Evolutionary conservation across 2,113 vertebrate genomes (phyloP), one percentile per base, ranked within the genome.

Genomic region (Lycaon pictus): DNA sequence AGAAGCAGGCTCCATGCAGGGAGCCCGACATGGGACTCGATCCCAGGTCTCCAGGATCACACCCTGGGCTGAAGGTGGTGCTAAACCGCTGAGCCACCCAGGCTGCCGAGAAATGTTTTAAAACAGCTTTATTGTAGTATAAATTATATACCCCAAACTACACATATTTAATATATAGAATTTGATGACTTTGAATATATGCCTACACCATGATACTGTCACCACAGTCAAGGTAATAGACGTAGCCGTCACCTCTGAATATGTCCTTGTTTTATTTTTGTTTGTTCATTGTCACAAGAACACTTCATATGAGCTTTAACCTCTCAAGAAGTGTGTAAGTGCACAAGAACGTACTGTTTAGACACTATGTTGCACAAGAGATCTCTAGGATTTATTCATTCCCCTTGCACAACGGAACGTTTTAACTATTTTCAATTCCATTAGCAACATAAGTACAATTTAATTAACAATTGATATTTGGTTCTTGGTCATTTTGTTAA

Each of bases 201-300:
- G 43, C 51, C 0, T 1, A 7, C 7, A 0, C 9, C 67, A 7
- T 20, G 22, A 9, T 1, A 2, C n/a, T 11, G 22, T 56, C 58
- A 19, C 37, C 5, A 20, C 27, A 2, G 43, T 32, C 60, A 8
- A 51, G 10, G 37, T 32, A 2, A 32, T 12, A 32, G 60, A 65
- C 23, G 1, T 29, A 17, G 17, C 13, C 35, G 0, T 83, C 58
- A 2, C 37, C 82, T 63, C 23, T 12, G 0, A 12, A 20, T 11
- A 27, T 84, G 11, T 29, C 25, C 37, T 81, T 12, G 27, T 69
- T 67, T 53, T 4, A 32, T 7, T 55, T 71, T 43, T 71, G 51
- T 48, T 63, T 48, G 25, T 48, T 13, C 17, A 7, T 4, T 58
- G 27, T 84, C 11, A 17, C 20, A 84, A 48, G 37, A 48, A 29